These are phyloP conservation scores for Hyppa rectilinea DNA, from an alignment of 2,888 invertebrate species.

Conservation along the genomic window DNA sequence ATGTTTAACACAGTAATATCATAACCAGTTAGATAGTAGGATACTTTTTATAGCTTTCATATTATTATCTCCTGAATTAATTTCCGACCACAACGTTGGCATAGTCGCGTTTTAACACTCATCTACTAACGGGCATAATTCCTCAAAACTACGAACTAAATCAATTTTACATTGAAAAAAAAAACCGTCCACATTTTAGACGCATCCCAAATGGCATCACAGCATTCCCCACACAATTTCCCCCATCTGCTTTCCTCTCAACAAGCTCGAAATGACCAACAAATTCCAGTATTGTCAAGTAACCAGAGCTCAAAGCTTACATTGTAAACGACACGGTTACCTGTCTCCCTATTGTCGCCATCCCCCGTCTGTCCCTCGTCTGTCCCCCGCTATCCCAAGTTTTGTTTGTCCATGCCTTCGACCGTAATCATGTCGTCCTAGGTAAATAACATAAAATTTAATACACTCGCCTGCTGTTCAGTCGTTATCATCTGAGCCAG, in stretches of 20 bases:
- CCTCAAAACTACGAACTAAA: no score
- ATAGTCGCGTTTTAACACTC: no score
- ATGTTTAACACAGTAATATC: no score
- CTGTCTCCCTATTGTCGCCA: slow-evolving; percentile 41
- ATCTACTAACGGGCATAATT: no score
- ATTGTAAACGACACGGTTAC: slow-evolving; percentile 62
- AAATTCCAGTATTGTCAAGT: slow-evolving; percentile 49
- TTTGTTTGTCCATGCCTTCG: slow-evolving; percentile 58
- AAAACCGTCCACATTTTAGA: background rate
- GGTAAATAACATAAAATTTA: slow-evolving; percentile 73
- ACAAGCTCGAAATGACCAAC: slow-evolving; percentile 46
- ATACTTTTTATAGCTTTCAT: no score
- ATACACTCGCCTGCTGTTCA: slow-evolving; percentile 54
- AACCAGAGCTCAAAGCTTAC: slow-evolving; percentile 51
- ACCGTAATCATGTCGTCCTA: slow-evolving; percentile 65
- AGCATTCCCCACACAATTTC: slow-evolving; percentile 17
- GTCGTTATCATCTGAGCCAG: slow-evolving; percentile 48
- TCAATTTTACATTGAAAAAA: no score
- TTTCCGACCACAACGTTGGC: no score
- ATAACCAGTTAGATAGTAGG: no score
- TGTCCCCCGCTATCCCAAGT: slow-evolving; percentile 43
- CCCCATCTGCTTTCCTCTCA: slow-evolving; percentile 13
- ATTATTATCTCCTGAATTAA: no score
- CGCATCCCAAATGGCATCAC: background rate
- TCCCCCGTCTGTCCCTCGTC: slow-evolving; percentile 15